Evolutionary conservation across 2,113 vertebrate genomes (phyloP), one percentile per base, ranked within the genome.

Genomic region (Taxidea taxus): DNA sequence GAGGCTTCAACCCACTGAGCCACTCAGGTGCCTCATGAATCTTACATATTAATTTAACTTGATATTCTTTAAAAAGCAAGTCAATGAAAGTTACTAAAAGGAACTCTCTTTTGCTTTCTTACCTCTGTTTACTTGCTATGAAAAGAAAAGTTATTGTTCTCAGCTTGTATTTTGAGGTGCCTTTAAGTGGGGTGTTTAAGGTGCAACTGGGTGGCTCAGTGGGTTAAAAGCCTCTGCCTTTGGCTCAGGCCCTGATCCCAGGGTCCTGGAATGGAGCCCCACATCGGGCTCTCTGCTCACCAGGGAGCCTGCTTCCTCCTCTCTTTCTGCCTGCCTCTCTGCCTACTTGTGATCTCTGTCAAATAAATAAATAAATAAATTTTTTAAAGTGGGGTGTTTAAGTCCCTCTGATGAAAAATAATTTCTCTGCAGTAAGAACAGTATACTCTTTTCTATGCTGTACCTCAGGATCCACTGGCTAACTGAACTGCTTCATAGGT

Each of bases 21-120:
- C 44, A 47, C 44, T 8, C 44, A 47, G 44, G 44, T 8, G 8
- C 8, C 44, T 8, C 44, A n/a, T n/a, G n/a, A 54, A 54, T 56
- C 56, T 56, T 56, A 56, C 56, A 56, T 56, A 56, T 23, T 86
- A 86, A 62, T 92, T 90, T 80, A 95, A 90, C 29, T 87, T 86
- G 42, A 77, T 92, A 83, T 70, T 95, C 23, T 95, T 58, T 90
- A 80, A 81, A 95, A 97, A 95, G 58, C n/a, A 94, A 72, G 83
- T 82, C 54, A 83, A 29, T 80, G 31, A 78, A 95, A 86, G n/a
- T 93, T 80, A 23, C 86, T 88, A 29, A 37, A 83, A 95, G 96
- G 84, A 60, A 81, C 18, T n/a, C 14, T 7, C 49, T 93, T 91
- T 97, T 11, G 83, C 54, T 89, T 87, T 27, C 75, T 91, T 27